Evolutionary conservation across 2,113 vertebrate species (phyloP).

Genomic region (Eulemur macaco): DNA sequence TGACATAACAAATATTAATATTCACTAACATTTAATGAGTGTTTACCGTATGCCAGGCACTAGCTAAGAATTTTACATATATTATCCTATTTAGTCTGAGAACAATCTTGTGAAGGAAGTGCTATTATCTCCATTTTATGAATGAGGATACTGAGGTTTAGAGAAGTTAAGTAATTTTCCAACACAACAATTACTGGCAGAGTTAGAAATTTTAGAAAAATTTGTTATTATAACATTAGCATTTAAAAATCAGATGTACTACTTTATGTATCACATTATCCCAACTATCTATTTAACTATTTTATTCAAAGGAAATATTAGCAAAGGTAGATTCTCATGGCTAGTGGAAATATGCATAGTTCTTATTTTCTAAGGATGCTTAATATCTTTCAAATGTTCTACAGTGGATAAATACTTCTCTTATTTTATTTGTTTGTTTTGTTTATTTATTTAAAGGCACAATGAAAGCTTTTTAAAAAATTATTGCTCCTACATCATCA

Average conservation of each 20-base stretch:
- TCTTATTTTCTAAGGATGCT: neutral
- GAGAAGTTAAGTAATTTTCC: neutral
- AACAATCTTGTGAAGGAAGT: neutral
- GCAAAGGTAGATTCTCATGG: neutral
- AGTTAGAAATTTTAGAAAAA: neutral
- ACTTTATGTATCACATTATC: neutral
- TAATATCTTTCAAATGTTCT: constrained; percentile 17
- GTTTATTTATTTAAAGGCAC: neutral
- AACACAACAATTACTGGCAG: neutral
- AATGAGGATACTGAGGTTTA: neutral
- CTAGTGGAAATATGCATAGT: neutral
- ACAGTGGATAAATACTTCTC: neutral
- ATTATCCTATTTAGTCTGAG: neutral
- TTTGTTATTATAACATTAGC: neutral
- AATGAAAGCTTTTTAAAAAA: neutral
- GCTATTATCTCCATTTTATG: neutral
- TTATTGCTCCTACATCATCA: neutral
- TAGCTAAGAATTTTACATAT: neutral
- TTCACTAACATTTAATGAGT: neutral
- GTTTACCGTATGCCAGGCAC: neutral
- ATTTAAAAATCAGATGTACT: neutral
- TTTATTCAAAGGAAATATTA: neutral
- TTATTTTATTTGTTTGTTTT: neutral
- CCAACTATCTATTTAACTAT: neutral
- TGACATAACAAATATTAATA: neutral